Evolutionary conservation across 2,797 vertebrate genomes (phyloP), one percentile per base, ranked within the genome.

Genomic region (Coreius guichenoti): DNA sequence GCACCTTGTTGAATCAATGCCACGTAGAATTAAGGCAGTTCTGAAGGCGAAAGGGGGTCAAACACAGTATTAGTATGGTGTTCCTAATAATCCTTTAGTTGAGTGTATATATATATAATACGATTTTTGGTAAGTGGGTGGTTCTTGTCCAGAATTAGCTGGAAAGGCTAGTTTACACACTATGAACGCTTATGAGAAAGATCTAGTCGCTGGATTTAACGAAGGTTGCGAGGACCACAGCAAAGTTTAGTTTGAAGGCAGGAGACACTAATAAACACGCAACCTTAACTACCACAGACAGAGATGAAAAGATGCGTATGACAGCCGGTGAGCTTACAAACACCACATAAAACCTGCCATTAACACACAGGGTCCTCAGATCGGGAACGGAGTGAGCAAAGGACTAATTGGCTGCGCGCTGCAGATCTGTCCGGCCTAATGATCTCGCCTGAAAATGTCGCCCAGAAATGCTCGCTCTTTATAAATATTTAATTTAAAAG

Each of bases 351-450:
- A 70, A 26, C 92, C 92, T 92, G n/a, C 81, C 88, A 61, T 90
- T 17, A 16, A 85, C 83, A 61, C 63, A 65, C 54, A 19, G 67
- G 7, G 63, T 21, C 26, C 16, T 80, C 79, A 3, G 3, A 83
- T 90, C 89, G 29, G 29, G 61, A 63, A 29, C n/a, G 4, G n/a
- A 13, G 14, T 26, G 5, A 63, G 26, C 4, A 14, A 1, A 91
- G 72, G 79, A 87, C 89, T 96, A 96, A 97, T 96, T 96, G 95
- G 95, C 90, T 89, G 84, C 94, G 91, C 93, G 91, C 94, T 70
- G 93, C 91, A 90, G 88, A 87, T 74, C 83, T 84, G 88, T 87
- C 86, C 85, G 88, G 88, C 90, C 93, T 94, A 95, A 96, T 91
- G 92, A 92, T 84, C 88, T 89, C 75, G 84, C 92, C 89, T 89